phyloP scores from a whole-genome alignment of 2,113 vertebrate genomes.

The Micronycteris hirsuta region DNA sequence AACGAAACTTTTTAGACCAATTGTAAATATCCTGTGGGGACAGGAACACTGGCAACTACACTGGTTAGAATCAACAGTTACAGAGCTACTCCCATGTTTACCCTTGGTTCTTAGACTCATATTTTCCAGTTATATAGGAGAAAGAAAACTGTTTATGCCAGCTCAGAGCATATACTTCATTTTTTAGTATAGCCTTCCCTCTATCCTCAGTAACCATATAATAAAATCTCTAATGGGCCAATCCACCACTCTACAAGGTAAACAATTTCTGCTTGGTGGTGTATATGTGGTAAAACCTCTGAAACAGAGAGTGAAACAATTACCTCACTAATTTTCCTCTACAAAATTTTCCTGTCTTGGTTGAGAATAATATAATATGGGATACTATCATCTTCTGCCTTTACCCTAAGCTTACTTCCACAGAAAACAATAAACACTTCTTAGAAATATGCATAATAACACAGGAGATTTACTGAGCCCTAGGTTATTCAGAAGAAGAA shows the following conservation, averaged over 20 bases:
- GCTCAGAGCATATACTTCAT: background rate
- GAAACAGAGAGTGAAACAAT: background rate
- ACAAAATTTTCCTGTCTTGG: background rate
- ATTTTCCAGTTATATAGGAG: background rate
- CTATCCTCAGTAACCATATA: background rate
- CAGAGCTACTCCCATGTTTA: background rate
- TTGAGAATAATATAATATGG: background rate
- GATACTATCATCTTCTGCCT: background rate
- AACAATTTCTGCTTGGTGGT: background rate
- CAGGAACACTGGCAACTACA: background rate
- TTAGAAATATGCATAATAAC: background rate
- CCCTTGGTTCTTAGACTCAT: background rate
- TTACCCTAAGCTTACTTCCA: background rate
- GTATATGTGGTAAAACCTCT: background rate
- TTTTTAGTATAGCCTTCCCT: background rate
- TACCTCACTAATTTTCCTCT: background rate
- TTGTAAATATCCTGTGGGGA: background rate
- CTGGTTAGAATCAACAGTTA: background rate
- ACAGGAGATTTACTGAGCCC: background rate
- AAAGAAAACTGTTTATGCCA: background rate
- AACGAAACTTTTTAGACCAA: background rate
- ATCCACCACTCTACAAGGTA: background rate
- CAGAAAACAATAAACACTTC: background rate
- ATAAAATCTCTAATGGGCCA: background rate
- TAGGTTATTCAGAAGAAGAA: background rate